A percentile compares a stretch with the other conserved stretches of the same genome.
These are phyloP conservation scores for Panulirus ornatus DNA, from an alignment of 1,140 invertebrate species.

Conservation along the genomic window DNA sequence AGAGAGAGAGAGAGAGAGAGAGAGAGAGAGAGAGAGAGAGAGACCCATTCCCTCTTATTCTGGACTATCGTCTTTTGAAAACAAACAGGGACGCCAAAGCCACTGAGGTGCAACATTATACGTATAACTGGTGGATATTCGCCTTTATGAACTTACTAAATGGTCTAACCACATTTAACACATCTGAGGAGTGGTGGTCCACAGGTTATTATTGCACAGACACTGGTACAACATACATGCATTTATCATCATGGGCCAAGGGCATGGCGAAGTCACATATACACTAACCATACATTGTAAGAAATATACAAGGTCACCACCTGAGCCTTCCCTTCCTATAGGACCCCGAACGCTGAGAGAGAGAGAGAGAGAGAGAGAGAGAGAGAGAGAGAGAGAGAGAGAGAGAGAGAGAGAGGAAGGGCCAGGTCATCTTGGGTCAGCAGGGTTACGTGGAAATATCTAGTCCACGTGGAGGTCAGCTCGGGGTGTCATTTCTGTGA, in stretches of 20 bases:
- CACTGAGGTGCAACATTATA: not conserved
- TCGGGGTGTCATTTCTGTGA: not conserved
- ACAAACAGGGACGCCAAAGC: not conserved
- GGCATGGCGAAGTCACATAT: constrained; percentile 19
- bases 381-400: no score
- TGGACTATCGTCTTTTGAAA: not conserved
- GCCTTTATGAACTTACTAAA: not conserved
- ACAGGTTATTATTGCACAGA: constrained; percentile 54
- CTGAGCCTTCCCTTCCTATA: no score
- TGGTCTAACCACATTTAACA: constrained; percentile 8
- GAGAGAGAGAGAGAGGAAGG: no score
- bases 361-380: no score
- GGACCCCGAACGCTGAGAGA: no score
- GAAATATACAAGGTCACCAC: constrained; percentile 25
- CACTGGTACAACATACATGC: constrained; percentile 55
- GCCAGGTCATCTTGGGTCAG: no score
- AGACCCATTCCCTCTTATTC: not conserved
- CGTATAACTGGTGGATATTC: not conserved
- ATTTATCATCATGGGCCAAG: constrained; percentile 29
- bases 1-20: constrained; percentile 1
- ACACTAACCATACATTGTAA: constrained; percentile 59
- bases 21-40: constrained; percentile 3
- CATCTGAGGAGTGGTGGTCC: no score
- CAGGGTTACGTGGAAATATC: no score
- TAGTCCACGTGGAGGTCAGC: not conserved